These are phyloP conservation scores for Cerastis leucographa DNA, from an alignment of 2,888 invertebrate genomes.

Conservation along the genomic window DNA sequence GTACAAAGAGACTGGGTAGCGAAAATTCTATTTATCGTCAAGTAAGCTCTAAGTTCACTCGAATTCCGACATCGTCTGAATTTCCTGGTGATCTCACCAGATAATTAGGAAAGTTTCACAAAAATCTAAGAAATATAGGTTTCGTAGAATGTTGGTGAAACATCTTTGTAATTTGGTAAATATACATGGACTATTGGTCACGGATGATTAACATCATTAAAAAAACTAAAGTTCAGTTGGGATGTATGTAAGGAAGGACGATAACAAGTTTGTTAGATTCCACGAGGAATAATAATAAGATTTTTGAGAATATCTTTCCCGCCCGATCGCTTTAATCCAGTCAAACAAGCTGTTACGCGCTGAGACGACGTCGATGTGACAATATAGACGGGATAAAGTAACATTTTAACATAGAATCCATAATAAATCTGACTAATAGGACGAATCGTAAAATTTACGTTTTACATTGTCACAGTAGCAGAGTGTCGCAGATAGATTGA, in stretches of 20 bases:
- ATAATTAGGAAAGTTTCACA: constrained; percentile 9
- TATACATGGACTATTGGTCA: neutral
- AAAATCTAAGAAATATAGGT: neutral
- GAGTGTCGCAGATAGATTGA: constrained; percentile 5
- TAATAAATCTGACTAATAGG: constrained; percentile 46
- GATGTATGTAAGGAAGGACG: neutral
- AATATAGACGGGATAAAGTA: constrained; percentile 32
- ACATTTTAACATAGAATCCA: constrained; percentile 47
- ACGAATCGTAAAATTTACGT: constrained; percentile 43
- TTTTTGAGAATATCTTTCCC: constrained; percentile 1
- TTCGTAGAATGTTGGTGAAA: neutral
- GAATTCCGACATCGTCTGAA: neutral
- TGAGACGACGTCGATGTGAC: constrained; percentile 5
- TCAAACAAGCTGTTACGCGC: constrained; percentile 2
- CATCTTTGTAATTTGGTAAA: neutral
- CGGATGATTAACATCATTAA: neutral
- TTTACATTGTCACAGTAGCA: constrained; percentile 22
- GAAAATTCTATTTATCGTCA: constrained; percentile 8
- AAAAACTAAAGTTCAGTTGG: neutral
- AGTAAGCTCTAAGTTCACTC: neutral
- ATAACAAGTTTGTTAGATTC: neutral
- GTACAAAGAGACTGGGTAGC: constrained; percentile 1
- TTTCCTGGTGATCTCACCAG: neutral
- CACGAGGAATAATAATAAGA: neutral
- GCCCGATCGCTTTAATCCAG: constrained; percentile 6